Percentiles rank a stretch among this genome's conserved stretches.
phyloP scores from a whole-genome alignment of 2,113 vertebrate genomes.

The Ranitomeya imitator region DNA sequence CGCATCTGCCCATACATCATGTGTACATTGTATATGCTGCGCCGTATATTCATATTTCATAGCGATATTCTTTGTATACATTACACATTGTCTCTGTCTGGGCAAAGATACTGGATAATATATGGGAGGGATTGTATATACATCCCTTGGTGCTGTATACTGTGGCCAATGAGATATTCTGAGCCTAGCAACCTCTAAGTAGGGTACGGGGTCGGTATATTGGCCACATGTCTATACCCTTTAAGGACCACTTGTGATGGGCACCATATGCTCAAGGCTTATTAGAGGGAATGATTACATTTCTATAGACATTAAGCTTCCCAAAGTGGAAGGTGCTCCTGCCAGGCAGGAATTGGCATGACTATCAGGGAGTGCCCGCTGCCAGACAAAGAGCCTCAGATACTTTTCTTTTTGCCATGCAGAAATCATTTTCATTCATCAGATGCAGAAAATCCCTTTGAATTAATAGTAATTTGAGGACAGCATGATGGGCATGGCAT shows the following conservation, averaged over 20 bases:
- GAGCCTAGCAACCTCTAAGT: background rate
- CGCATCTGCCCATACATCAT: background rate
- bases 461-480: background rate
- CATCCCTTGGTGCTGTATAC: background rate
- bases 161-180: background rate
- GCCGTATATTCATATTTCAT: conserved; percentile 25
- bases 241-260: background rate
- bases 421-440: background rate
- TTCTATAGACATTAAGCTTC: background rate
- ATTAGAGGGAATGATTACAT: background rate
- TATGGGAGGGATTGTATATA: background rate
- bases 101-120: background rate
- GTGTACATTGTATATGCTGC: background rate
- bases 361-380: conserved; percentile 52
- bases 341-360: background rate
- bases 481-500: background rate
- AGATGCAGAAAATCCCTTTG: background rate
- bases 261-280: background rate
- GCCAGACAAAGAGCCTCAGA: conserved; percentile 43
- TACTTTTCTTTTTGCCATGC: conserved; percentile 34
- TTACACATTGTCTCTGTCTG: background rate
- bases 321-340: background rate
- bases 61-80: conserved; percentile 12
- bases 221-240: background rate
- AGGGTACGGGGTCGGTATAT: background rate